Evolutionary conservation across 2,888 invertebrate genomes (phyloP).

Genomic region (Lycophotia porphyrea): DNA sequence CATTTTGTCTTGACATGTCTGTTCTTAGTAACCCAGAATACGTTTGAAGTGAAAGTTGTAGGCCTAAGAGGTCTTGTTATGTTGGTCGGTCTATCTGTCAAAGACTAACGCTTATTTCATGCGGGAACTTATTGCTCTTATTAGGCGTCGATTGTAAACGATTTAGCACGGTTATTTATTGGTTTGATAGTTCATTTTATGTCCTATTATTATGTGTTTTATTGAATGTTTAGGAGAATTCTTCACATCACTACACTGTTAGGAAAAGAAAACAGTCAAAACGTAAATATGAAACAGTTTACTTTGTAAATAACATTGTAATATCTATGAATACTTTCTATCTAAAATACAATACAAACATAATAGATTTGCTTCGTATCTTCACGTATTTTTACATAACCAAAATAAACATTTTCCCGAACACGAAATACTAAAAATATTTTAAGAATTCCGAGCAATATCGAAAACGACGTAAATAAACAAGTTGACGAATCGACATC

Average conservation of each 20-base stretch:
- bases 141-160: constrained; percentile 80
- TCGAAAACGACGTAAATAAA: constrained; percentile 45
- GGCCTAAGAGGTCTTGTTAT: constrained; percentile 64
- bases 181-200: constrained; percentile 63
- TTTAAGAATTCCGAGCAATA: constrained; percentile 49
- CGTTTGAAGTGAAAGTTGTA: constrained; percentile 43
- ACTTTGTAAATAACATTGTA: not conserved
- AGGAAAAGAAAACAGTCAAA: not conserved
- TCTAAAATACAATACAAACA: constrained; percentile 23
- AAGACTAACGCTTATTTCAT: constrained; percentile 84
- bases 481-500: constrained; percentile 54
- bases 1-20: constrained; percentile 69
- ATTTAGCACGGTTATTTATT: constrained; percentile 77
- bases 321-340: not conserved
- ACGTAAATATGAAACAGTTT: not conserved
- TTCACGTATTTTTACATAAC: constrained; percentile 17
- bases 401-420: constrained; percentile 40
- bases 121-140: constrained; percentile 83
- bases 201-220: constrained; percentile 24
- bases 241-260: not conserved
- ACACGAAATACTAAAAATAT: constrained; percentile 36
- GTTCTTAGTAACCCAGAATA: constrained; percentile 56
- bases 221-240: not conserved
- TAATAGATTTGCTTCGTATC: constrained; percentile 23
- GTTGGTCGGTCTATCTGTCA: constrained; percentile 76